Evolutionary conservation across 2,797 vertebrate genomes (phyloP).

Genomic region (Pelobates cultripes): DNA sequence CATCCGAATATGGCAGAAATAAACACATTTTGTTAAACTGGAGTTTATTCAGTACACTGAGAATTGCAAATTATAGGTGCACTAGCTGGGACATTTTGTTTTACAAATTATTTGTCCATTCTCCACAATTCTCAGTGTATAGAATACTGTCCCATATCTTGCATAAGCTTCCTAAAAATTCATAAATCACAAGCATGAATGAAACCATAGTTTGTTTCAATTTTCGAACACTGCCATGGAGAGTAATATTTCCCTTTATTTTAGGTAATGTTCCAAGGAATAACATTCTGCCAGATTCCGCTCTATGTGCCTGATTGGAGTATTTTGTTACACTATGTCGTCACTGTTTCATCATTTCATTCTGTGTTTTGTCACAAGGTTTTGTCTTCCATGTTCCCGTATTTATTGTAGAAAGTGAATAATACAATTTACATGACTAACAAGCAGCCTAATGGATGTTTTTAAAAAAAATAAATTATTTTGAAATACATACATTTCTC

Average conservation of each 20-base stretch:
- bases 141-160: too few species aligned
- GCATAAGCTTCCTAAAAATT: too few species aligned
- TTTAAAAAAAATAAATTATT: conserved; percentile 32
- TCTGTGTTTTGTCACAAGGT: neutral
- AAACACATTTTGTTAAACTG: too few species aligned
- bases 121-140: too few species aligned
- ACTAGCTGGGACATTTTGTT: too few species aligned
- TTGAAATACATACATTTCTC: conserved; percentile 16
- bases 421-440: neutral
- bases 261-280: conserved; percentile 37
- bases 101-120: too few species aligned
- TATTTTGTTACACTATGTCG: conserved; percentile 1
- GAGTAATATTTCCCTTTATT: conserved; percentile 45
- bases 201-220: too few species aligned
- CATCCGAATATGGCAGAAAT: too few species aligned
- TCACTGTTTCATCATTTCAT: neutral
- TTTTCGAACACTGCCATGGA: neutral
- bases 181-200: too few species aligned
- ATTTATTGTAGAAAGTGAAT: conserved; percentile 27
- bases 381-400: neutral
- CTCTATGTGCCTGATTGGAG: conserved; percentile 27
- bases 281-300: conserved; percentile 24
- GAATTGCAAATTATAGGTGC: too few species aligned
- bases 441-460: neutral
- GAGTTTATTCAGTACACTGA: too few species aligned